Evolutionary conservation across 2,797 vertebrate genomes (phyloP).

Genomic region (Acestrorhynchus altus): DNA sequence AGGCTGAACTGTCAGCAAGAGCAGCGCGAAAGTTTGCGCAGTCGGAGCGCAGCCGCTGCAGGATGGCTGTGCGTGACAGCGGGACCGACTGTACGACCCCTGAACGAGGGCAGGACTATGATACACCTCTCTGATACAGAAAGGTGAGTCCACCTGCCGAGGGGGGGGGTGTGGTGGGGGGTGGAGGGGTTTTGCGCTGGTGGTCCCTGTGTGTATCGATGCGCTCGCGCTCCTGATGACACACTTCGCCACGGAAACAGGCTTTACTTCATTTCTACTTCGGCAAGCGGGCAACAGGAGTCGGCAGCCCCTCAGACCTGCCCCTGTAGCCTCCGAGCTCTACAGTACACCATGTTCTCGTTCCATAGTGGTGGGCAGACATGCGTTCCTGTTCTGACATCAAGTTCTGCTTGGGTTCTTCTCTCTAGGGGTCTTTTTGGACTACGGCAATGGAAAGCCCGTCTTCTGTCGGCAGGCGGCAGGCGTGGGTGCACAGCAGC

Average conservation of each 20-base stretch:
- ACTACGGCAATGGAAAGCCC: slow-evolving; percentile 74
- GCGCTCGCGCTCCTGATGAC: not conserved
- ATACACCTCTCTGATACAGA: slow-evolving; percentile 7
- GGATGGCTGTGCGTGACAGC: not conserved
- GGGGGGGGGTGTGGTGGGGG: not conserved
- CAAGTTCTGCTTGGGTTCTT: not conserved
- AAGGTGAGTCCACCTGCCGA: slow-evolving; percentile 29
- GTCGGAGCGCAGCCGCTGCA: slow-evolving; percentile 37
- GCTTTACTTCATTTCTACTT: not conserved
- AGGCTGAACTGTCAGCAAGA: slow-evolving; percentile 13
- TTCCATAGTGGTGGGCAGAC: not conserved
- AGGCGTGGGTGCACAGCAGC: slow-evolving; percentile 84
- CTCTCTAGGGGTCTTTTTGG: not conserved
- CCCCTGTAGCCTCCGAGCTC: too few relatives aligned
- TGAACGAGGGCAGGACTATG: not conserved
- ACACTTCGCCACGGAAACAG: too few relatives aligned
- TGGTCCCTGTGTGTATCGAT: too few relatives aligned
- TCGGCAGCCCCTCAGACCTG: too few relatives aligned
- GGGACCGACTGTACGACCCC: not conserved
- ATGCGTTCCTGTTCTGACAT: not conserved
- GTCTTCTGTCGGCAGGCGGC: slow-evolving; percentile 75
- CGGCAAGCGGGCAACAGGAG: not conserved
- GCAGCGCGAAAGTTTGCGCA: slow-evolving; percentile 54
- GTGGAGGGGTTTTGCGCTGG: not conserved
- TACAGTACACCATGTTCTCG: not conserved